Base-by-base conservation (phyloP, 2,888 invertebrate genomes). In the Athalia cordata region DNA sequence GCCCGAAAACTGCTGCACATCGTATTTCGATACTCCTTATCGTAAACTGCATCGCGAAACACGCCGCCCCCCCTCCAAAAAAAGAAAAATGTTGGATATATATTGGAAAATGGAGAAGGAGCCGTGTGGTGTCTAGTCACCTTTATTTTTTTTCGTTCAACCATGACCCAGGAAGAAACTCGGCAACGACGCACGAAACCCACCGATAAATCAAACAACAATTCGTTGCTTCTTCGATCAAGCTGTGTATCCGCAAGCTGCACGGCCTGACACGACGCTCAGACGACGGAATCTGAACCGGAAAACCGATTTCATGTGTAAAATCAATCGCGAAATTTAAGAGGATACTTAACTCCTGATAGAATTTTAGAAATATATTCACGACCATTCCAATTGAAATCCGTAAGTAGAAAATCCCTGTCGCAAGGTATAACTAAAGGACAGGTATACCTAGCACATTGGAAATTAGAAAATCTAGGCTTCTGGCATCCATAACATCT, bases 391-490 rank as follows among this genome's bases (percentile, higher is more conserved):
- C 29, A 0, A 29, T 29, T 29, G 29, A 29, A 29, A 29, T 29
- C 2, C 29, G 29, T 29, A 29, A 29, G 2, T n/a, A n/a, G n/a
- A n/a, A n/a, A n/a, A n/a, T n/a, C n/a, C n/a, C n/a, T n/a, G n/a
- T n/a, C n/a, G n/a, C n/a, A n/a, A n/a, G n/a, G n/a, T n/a, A n/a
- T n/a, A 29, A 29, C 29, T 29, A 64, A 47, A 64, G 45, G 5
- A 3, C 45, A 64, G 64, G 43, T 29, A 64, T n/a, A 11, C 47
- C 59, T 4, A 72, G 13, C 11, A 13, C 45, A 47, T 72, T 52
- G 15, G 50, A 52, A 75, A 75, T 49, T 29, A 61, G 61, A 9
- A 43, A 75, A 75, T 75, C 15, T n/a, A 75, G 7, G 43, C 59
- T 59, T 59, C 57, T 57, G n/a, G 55, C 72, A 5, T 72, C 59